Conservation (phyloP, 2,797 vertebrate genomes). For the Ptychobarbus kaznakovi region DNA sequence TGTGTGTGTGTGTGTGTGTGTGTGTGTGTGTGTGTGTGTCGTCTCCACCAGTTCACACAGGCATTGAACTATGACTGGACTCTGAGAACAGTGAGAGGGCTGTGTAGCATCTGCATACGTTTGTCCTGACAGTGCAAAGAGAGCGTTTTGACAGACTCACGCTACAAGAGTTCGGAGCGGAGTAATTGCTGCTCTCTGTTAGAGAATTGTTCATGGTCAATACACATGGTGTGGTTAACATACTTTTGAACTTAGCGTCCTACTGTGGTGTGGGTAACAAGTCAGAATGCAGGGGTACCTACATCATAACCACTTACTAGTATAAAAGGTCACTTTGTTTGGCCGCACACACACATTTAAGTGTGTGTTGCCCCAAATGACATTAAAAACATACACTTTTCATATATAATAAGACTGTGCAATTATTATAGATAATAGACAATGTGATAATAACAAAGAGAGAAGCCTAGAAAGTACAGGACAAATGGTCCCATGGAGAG, state of each 20-base stretch:
- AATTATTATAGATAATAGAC: no score
- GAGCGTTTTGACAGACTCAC: conserved; percentile 57
- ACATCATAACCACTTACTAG: background rate
- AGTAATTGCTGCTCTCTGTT: conserved; percentile 73
- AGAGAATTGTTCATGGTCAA: conserved; percentile 68
- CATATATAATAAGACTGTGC: no score
- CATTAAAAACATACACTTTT: background rate
- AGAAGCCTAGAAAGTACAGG: no score
- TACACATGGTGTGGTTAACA: conserved; percentile 25
- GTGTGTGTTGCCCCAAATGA: background rate
- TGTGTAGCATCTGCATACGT: conserved; percentile 72
- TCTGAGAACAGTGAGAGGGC: conserved; percentile 62
- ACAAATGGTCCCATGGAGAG: background rate
- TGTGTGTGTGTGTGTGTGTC: conserved; percentile 60
- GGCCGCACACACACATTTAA: background rate
- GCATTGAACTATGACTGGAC: conserved; percentile 65
- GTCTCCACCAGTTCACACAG: conserved; percentile 52
- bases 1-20: conserved; percentile 55
- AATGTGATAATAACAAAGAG: no score
- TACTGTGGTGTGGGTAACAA: background rate
- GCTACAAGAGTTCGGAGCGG: conserved; percentile 52
- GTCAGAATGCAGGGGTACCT: background rate
- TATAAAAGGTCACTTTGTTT: conserved; percentile 6
- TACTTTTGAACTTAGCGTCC: background rate
- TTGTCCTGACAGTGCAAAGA: conserved; percentile 67